Conservation (phyloP, 2,888 invertebrate genomes). For the Aproaerema taeniolella region DNA sequence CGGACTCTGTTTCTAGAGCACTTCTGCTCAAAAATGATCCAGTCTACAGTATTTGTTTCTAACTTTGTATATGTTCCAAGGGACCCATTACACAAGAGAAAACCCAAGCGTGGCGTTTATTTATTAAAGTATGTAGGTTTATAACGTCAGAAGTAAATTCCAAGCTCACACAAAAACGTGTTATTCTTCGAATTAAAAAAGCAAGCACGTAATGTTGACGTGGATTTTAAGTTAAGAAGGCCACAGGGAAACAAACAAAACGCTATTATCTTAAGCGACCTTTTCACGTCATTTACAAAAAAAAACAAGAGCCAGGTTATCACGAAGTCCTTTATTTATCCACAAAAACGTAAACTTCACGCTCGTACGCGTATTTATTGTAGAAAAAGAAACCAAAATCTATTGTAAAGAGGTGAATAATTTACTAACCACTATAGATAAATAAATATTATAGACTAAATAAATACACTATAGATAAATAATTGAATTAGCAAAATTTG, state of each 20-base stretch:
- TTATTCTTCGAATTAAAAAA: constrained; percentile 3
- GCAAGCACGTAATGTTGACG: not conserved
- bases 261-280: constrained; percentile 15
- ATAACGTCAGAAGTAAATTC: too few relatives aligned
- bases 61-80: too few relatives aligned
- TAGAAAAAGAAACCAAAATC: constrained; percentile 3
- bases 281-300: constrained; percentile 27
- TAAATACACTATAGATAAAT: too few relatives aligned
- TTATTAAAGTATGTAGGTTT: too few relatives aligned
- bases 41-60: too few relatives aligned
- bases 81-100: too few relatives aligned
- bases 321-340: constrained; percentile 27
- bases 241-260: not conserved
- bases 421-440: not conserved
- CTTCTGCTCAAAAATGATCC: too few relatives aligned
- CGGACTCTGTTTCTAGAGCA: too few relatives aligned
- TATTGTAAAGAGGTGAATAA: constrained; percentile 5
- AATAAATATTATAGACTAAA: constrained; percentile 16
- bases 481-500: too few relatives aligned
- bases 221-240: constrained; percentile 4
- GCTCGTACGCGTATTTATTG: constrained; percentile 29
- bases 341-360: constrained; percentile 26
- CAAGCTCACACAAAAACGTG: constrained; percentile 1
- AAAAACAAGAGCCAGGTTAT: constrained; percentile 30
- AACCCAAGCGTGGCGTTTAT: too few relatives aligned